phyloP scores from a whole-genome alignment of 2,797 vertebrate genomes.

The Sphaeramia orbicularis region DNA sequence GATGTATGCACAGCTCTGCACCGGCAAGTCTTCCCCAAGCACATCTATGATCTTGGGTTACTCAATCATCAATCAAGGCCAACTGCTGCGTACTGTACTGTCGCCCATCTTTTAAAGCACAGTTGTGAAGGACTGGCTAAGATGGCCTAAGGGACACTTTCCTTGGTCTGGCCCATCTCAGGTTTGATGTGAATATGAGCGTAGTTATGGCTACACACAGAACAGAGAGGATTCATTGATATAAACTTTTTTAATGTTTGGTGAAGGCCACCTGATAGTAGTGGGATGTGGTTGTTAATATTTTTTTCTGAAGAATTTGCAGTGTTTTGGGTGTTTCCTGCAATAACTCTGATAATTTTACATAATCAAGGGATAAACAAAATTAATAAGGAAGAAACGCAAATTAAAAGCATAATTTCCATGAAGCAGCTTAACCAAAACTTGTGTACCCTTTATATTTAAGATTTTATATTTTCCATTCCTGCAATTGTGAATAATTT shows the following conservation, averaged over 20 bases:
- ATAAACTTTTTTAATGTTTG: conserved; percentile 71
- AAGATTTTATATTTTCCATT: conserved; percentile 12
- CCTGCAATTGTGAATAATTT: not conserved
- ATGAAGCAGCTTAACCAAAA: not conserved
- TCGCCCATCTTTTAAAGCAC: conserved; percentile 82
- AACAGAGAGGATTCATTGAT: conserved; percentile 68
- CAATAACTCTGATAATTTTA: conserved; percentile 29
- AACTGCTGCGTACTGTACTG: conserved; percentile 79
- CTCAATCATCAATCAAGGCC: conserved; percentile 83
- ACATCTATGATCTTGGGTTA: conserved; percentile 82
- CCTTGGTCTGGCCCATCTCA: conserved; percentile 75
- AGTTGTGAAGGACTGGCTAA: conserved; percentile 84
- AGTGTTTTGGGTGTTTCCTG: conserved; percentile 27
- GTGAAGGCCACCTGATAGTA: conserved; percentile 61
- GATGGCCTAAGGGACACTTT: conserved; percentile 81
- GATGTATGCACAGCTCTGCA: conserved; percentile 80
- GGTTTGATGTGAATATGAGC: conserved; percentile 80
- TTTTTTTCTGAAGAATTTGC: conserved; percentile 12
- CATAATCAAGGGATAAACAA: not conserved
- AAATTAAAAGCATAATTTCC: conserved; percentile 7
- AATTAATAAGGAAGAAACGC: conserved; percentile 9
- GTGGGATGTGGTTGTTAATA: conserved; percentile 34
- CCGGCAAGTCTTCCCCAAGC: conserved; percentile 75
- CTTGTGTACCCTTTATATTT: not conserved
- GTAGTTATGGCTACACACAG: conserved; percentile 77